Evolutionary conservation across 2,888 invertebrate species (phyloP).

Genomic region (Diloba caeruleocephala): DNA sequence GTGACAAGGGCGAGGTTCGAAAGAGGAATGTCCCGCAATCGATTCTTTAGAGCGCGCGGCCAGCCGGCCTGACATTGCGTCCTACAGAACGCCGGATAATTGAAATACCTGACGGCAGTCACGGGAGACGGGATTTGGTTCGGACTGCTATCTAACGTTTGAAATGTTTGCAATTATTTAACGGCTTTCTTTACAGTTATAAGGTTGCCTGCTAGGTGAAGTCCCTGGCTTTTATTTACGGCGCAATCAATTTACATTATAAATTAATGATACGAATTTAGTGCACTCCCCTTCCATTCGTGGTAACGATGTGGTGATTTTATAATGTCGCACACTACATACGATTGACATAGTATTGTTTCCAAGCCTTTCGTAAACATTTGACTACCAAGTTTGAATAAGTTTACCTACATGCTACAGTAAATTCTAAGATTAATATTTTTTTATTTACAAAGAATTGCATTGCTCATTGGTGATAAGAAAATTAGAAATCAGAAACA

Average conservation of each 20-base stretch:
- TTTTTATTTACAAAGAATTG: too few relatives aligned
- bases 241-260: slow-evolving; percentile 18
- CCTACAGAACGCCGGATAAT: slow-evolving; percentile 68
- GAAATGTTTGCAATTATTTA: slow-evolving; percentile 60
- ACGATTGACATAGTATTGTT: slow-evolving; percentile 12
- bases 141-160: slow-evolving; percentile 58
- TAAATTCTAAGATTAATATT: too few relatives aligned
- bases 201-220: slow-evolving; percentile 27
- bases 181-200: slow-evolving; percentile 22
- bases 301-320: slow-evolving; percentile 28
- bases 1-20: slow-evolving; percentile 67
- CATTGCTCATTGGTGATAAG: too few relatives aligned
- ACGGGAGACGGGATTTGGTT: slow-evolving; percentile 61
- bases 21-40: slow-evolving; percentile 71
- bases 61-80: slow-evolving; percentile 55
- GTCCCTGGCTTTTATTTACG: slow-evolving; percentile 19
- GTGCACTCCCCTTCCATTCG: slow-evolving; percentile 40
- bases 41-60: slow-evolving; percentile 63
- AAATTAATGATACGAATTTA: slow-evolving; percentile 23
- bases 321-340: too few relatives aligned
- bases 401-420: background rate
- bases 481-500: background rate
- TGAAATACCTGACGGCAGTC: slow-evolving; percentile 71
- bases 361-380: background rate
- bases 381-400: background rate